phyloP scores from a whole-genome alignment of 2,113 vertebrate species.

The Pseudorasbora parva region DNA sequence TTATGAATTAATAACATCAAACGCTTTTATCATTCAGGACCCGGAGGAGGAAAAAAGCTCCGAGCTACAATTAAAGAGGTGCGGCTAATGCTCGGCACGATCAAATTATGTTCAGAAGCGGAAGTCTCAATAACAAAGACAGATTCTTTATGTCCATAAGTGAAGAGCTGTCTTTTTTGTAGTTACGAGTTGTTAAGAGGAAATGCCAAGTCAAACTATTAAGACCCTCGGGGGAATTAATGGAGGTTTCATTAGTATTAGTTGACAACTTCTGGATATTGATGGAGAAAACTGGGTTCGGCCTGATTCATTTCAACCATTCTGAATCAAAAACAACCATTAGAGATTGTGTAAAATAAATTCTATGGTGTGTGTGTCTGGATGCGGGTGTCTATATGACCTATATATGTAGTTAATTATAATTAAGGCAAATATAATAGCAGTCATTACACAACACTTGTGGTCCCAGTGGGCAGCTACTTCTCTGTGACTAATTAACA shows the following conservation, averaged over 20 bases:
- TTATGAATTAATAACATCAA: constrained; percentile 58
- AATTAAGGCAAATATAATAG: not conserved
- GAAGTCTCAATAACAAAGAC: constrained; percentile 51
- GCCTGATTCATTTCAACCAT: not conserved
- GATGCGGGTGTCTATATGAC: not conserved
- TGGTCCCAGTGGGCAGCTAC: not conserved
- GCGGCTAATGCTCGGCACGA: not conserved
- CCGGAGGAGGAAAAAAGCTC: constrained; percentile 30
- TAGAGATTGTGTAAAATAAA: not conserved
- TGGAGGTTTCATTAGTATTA: not conserved
- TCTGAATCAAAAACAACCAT: not conserved
- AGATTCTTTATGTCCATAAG: constrained; percentile 13
- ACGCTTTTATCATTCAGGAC: constrained; percentile 50
- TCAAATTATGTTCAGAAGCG: constrained; percentile 31
- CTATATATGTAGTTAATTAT: not conserved
- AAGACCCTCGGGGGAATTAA: not conserved
- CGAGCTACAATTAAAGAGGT: constrained; percentile 60
- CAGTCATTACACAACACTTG: not conserved
- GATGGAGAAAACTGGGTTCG: not conserved
- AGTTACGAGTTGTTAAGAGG: not conserved
- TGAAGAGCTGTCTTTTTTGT: not conserved
- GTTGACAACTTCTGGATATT: not conserved
- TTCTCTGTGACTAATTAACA: not conserved
- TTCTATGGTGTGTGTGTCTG: not conserved
- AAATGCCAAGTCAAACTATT: not conserved